Evolutionary conservation across 2,888 invertebrate genomes (phyloP), one percentile per base, ranked within the genome.

Genomic region (Abrostola triplasia): DNA sequence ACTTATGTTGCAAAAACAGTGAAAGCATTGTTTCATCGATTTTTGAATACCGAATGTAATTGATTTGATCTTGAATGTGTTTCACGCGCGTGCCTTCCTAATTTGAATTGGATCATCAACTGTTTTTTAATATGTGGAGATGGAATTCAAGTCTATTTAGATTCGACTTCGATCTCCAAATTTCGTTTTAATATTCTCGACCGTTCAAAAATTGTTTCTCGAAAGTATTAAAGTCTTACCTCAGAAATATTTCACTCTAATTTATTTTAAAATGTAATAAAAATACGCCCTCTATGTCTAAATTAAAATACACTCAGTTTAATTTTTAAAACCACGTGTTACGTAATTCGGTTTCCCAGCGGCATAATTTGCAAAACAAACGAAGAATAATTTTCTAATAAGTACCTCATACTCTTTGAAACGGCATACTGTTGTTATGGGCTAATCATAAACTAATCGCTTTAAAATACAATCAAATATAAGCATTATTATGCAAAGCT

Each of bases 401-500:
- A 64, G 67, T 13, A 8, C 44, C 13, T 10, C 24, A 53, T 10
- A 63, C 80, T 67, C 67, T 66, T 55, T 60, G 49, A 42, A 68
- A 41, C 64, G 50, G 49, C 24, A 53, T 64, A 42, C 48, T 36
- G 51, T 75, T 73, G 87, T 88, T 86, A 88, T 85, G 79, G 71
- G 70, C 82, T 86, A 90, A 90, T 90, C 82, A 83, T 61, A 48
- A 79, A 80, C 88, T 90, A 91, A 92, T 90, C 84, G 85, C 79
- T 87, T 84, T 76, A 82, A 82, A 87, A 85, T 84, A 86, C 81
- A 87, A 87, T 85, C 77, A 80, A 81, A 85, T 81, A 80, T 73
- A 74, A 57, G 71, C 77, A 85, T 91, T 90, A 84, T 89, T 85
- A 92, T 90, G 89, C 81, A 85, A 90, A 92, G 76, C 82, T 70